These are phyloP conservation scores for Gallinago paraguaiae DNA, from an alignment of 2,113 vertebrate genomes.

Conservation along the genomic window DNA sequence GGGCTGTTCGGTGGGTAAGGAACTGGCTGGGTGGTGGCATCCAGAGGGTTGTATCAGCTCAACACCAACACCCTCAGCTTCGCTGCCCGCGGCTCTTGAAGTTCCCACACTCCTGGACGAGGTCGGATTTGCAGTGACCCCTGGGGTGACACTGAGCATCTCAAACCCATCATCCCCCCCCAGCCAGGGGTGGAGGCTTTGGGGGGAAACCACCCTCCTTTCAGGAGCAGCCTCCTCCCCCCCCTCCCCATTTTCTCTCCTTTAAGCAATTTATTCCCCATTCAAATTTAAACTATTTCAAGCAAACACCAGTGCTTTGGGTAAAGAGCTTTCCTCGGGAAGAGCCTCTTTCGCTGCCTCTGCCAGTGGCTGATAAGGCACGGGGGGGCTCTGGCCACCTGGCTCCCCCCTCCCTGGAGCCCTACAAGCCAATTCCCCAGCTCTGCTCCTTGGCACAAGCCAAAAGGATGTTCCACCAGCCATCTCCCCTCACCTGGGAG, in stretches of 20 bases:
- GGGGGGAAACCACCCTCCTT: not conserved
- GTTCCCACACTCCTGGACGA: not conserved
- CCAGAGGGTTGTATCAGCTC: too few species aligned
- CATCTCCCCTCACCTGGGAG: fast-evolving
- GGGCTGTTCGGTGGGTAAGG: too few species aligned
- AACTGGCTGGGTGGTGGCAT: too few species aligned
- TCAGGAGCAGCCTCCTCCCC: not conserved
- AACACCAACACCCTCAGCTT: not conserved
- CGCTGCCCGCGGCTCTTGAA: fast-evolving
- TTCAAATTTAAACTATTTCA: not conserved
- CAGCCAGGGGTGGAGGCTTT: fast-evolving
- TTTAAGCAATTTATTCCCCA: not conserved
- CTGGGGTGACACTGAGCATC: fast-evolving
- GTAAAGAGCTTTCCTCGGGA: not conserved
- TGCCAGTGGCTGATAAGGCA: not conserved
- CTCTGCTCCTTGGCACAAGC: not conserved
- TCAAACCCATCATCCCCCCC: not conserved
- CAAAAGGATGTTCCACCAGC: not conserved
- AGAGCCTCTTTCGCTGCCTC: not conserved
- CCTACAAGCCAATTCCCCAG: not conserved
- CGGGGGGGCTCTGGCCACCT: fast-evolving
- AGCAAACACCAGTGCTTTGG: not conserved
- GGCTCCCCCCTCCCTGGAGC: not conserved
- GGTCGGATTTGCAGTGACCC: not conserved
- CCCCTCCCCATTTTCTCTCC: not conserved